Percentiles rank a stretch among this genome's conserved stretches.
These are phyloP conservation scores for Colletes gigas DNA, from an alignment of 1,140 invertebrate species.

Conservation along the genomic window DNA sequence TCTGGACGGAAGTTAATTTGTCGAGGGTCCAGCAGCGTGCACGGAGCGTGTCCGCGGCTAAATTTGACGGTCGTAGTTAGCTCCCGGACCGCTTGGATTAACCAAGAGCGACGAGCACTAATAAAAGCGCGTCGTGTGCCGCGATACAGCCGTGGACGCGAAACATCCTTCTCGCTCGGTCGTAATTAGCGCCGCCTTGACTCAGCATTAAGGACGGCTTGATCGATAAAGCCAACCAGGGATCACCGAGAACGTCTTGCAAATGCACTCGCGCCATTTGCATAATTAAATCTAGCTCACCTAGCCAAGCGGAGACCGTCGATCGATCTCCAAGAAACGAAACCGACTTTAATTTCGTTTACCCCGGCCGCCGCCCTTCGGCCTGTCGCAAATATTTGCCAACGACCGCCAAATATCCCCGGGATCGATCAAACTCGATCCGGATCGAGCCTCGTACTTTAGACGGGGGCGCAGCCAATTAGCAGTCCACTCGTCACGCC, in stretches of 20 bases:
- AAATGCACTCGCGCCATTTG: constrained; percentile 6
- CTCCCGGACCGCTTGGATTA: background rate
- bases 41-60: too few relatives aligned
- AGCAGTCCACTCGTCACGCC: too few relatives aligned
- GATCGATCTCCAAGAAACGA: constrained; percentile 8
- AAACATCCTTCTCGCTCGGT: background rate
- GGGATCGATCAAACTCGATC: background rate
- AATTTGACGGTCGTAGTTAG: background rate
- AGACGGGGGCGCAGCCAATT: too few relatives aligned
- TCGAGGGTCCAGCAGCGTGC: too few relatives aligned
- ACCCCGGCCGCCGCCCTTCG: background rate
- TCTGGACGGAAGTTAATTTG: too few relatives aligned
- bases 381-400: background rate
- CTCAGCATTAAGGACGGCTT: background rate
- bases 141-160: background rate
- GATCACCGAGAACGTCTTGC: constrained; percentile 1
- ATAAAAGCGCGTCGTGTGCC: background rate
- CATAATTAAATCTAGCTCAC: constrained; percentile 12
- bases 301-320: background rate
- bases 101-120: background rate
- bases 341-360: background rate
- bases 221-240: constrained; percentile 4
- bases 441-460: background rate
- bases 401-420: background rate
- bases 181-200: background rate